These are phyloP conservation scores for Lates calcarifer DNA, from an alignment of 2,113 vertebrate genomes.

Conservation along the genomic window DNA sequence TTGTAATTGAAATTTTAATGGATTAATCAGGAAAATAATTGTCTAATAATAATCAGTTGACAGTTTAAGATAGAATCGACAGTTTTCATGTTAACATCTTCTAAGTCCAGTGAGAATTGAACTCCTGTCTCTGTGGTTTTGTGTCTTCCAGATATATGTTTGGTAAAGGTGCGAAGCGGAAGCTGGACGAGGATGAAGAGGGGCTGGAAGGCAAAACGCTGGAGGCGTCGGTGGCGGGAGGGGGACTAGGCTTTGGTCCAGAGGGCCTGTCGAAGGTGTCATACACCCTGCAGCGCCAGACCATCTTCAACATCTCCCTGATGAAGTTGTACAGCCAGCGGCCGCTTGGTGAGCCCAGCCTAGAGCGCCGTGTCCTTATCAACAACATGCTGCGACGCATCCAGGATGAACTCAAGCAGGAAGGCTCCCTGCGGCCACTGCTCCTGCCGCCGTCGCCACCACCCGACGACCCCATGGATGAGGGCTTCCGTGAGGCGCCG, in stretches of 20 bases:
- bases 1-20: no score
- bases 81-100: neutral
- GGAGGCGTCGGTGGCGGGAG: conserved; percentile 84
- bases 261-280: conserved; percentile 96
- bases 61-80: neutral
- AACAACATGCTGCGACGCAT: conserved; percentile 99
- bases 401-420: conserved; percentile 97
- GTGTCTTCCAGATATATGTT: conserved; percentile 96
- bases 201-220: conserved; percentile 98
- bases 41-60: neutral
- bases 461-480: conserved; percentile 88
- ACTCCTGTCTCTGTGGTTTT: conserved; percentile 12
- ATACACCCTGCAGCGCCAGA: conserved; percentile 99
- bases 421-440: conserved; percentile 91
- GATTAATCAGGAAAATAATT: no score
- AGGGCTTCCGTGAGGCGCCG: conserved; percentile 90
- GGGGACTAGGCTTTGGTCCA: conserved; percentile 38
- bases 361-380: conserved; percentile 97
- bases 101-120: neutral
- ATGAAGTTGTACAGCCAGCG: conserved; percentile 99
- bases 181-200: conserved; percentile 99
- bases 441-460: conserved; percentile 89
- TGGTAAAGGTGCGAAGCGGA: conserved; percentile 99
- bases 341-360: conserved; percentile 92
- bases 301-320: conserved; percentile 99